Evolutionary conservation across 1,140 invertebrate species (phyloP), one percentile per base, ranked within the genome.

Genomic region (Melipona quadrifasciata): DNA sequence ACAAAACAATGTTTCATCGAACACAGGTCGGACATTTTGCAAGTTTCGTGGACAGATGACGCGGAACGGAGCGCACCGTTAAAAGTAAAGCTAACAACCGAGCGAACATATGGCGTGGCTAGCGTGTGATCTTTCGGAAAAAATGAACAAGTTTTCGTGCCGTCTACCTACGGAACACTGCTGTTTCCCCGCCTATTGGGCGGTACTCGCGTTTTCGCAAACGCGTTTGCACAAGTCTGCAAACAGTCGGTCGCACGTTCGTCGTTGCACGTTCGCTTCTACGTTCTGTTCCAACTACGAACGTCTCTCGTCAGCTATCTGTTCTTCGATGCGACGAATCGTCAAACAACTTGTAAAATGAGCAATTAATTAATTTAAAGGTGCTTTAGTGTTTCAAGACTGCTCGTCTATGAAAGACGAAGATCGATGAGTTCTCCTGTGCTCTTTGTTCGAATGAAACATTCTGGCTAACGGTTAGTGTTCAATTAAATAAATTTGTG

Each of bases 131-230:
- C 65, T 89, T 74, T 80, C 71, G 53, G 51, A 68, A 70, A 79
- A 82, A 86, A 89, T 68, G 79, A 34, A 79, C 71, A 82, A 85
- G 75, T 85, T 82, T 64, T 79, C 73, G 82, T 82, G 86, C 55
- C 34, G 57, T 51, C 70, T 21, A 71, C 34, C 51, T 57, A 84
- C 17, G 67, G 57, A 61, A 74, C 39, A 19, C 31, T 12, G 34
- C 21, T 57, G 34, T 71, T 70, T 83, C 82, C 67, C 61, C 74
- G 82, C 53, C 74, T 72, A 76, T 67, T 87, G 82, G 74, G 79
- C 86, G 83, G 79, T 79, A 79, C 86, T 88, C 78, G 86, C 79
- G 21, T 75, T 88, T 88, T 86, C 86, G 83, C 87, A 85, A 84
- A 85, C 74, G 79, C 74, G 71, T 87, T 87, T 80, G 64, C 77